Percentiles rank a stretch among this genome's conserved stretches.
Conservation (phyloP, 2,888 invertebrate genomes). For the Drosophila heteroneura region DNA sequence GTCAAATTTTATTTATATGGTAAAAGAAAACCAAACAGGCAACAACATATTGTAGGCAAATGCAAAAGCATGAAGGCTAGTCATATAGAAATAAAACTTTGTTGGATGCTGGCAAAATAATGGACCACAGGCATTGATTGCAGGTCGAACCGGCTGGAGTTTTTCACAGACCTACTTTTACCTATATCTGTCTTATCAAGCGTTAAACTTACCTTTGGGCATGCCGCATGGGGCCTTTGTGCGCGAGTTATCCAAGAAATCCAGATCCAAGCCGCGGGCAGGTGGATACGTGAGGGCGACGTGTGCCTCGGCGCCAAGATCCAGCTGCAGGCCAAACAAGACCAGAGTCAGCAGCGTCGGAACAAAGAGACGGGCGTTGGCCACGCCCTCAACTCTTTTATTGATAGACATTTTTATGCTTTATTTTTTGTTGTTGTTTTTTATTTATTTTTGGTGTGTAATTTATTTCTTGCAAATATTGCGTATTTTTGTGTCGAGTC, state of each 20-base stretch:
- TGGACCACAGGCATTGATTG: constrained; percentile 25
- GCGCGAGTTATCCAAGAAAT: constrained; percentile 95
- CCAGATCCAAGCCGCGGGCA: constrained; percentile 94
- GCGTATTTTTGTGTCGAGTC: constrained; percentile 27
- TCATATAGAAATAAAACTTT: not conserved
- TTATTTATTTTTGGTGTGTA: constrained; percentile 25
- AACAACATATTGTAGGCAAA: constrained; percentile 50
- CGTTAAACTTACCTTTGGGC: constrained; percentile 92
- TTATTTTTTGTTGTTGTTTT: not conserved
- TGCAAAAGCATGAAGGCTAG: constrained; percentile 38
- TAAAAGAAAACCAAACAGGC: constrained; percentile 14
- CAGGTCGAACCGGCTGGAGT: constrained; percentile 38
- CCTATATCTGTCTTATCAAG: constrained; percentile 5
- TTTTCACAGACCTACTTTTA: constrained; percentile 57
- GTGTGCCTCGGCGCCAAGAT: constrained; percentile 86
- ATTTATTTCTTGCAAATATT: constrained; percentile 36
- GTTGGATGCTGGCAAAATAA: not conserved
- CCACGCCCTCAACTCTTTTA: constrained; percentile 45
- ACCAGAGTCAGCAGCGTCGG: constrained; percentile 35
- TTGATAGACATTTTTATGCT: constrained; percentile 56
- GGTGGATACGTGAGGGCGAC: constrained; percentile 96
- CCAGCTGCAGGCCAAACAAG: constrained; percentile 44
- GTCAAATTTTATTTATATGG: constrained; percentile 46
- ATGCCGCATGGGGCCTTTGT: constrained; percentile 97
- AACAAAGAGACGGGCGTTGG: constrained; percentile 12